Evolutionary conservation across 1,140 invertebrate genomes (phyloP).

Genomic region (Leptinotarsa undecemlineata): DNA sequence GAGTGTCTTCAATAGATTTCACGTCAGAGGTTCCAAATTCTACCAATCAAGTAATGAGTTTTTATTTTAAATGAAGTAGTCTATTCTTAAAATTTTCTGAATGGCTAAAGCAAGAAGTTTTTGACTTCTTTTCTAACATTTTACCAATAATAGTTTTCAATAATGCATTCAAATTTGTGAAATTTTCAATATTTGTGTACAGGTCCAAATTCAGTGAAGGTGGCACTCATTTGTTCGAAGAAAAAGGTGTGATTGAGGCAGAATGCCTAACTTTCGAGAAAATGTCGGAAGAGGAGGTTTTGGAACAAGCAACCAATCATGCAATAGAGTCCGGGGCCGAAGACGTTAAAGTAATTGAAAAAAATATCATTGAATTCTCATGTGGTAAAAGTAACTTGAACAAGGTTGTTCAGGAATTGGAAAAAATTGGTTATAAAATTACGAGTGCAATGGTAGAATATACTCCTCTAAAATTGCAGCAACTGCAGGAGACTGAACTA

Average conservation of each 20-base stretch:
- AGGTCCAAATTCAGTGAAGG: constrained; percentile 48
- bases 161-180: background rate
- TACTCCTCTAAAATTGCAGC: constrained; percentile 52
- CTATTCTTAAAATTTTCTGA: too few species aligned
- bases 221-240: constrained; percentile 57
- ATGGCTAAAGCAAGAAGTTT: too few species aligned
- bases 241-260: constrained; percentile 60
- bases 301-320: constrained; percentile 64
- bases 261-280: constrained; percentile 44
- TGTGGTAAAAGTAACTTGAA: constrained; percentile 51
- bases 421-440: constrained; percentile 57
- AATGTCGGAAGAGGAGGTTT: constrained; percentile 40
- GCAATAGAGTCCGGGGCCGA: constrained; percentile 66
- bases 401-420: constrained; percentile 52
- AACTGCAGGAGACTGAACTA: constrained; percentile 56
- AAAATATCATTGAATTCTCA: constrained; percentile 56
- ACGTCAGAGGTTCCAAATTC: too few species aligned
- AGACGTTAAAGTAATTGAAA: constrained; percentile 61
- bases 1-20: too few species aligned
- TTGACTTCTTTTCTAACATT: background rate
- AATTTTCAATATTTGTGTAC: constrained; percentile 26
- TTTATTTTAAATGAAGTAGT: too few species aligned
- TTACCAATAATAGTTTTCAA: background rate
- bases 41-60: too few species aligned
- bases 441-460: constrained; percentile 56